Base-by-base conservation (phyloP, 2,113 vertebrate species). In the Scophthalmus maximus region DNA sequence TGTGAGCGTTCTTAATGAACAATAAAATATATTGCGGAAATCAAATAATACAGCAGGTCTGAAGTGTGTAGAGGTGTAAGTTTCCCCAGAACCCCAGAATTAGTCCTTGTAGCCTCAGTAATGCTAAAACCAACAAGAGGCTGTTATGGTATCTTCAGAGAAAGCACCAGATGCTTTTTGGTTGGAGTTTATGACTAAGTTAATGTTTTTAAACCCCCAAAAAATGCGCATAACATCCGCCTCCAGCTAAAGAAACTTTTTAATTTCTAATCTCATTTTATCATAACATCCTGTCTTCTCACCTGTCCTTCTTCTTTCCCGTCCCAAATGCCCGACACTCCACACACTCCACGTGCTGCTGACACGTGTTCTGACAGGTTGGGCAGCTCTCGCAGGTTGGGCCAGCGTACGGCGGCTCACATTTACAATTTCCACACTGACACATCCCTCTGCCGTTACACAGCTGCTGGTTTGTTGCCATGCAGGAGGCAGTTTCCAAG, bases 371-470 rank as follows among this genome's bases (percentile, higher is more conserved):
- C 0, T 82, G 63, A 67, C 95, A 97, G 46, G 84, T 83, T 32
- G 95, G 95, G 79, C 95, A 95, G 63, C 79, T 80, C 86, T 98
- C 96, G 68, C 96, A 97, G 0, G 95, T 95, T 0, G 89, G 88
- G 9, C 96, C 96, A n/a, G 80, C 73, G 69, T 94, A 96, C 8
- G 92, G 89, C 17, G 92, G 91, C 0, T 91, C 88, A 44, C 96
- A 97, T 8, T 78, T 91, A 70, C 96, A 97, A 42, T 30, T 76
- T 1, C 96, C 96, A 29, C 96, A 97, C 6, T 91, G 42, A 1
- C 96, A 97, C 8, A 56, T 38, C 22, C 96, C 96, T 67, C 86
- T 90, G 6, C 93, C 82, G 0, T 94, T 95, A 79, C 96, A 97
- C 6, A 97, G 87, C 79, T 91, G 87, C 7, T 92, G 90, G 1